Conservation (phyloP, 2,113 vertebrate species). For the Aphyosemion australe region DNA sequence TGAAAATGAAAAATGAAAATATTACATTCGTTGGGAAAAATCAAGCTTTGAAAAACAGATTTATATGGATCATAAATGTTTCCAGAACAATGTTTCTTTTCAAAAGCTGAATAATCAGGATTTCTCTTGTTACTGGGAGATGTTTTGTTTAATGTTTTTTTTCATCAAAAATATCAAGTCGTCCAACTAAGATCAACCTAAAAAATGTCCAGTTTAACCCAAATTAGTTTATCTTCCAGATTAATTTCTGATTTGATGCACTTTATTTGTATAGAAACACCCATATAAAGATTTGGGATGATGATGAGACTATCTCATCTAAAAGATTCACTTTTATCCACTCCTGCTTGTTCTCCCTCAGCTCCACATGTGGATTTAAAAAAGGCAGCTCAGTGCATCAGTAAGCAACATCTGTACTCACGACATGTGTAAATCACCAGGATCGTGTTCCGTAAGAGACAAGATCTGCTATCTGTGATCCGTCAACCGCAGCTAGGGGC, state of each 20-base stretch:
- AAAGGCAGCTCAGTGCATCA: constrained; percentile 13
- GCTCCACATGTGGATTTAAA: constrained; percentile 28
- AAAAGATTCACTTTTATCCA: constrained; percentile 3
- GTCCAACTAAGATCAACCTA: no score
- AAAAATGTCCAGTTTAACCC: not conserved
- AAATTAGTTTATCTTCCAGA: not conserved
- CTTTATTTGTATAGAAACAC: constrained; percentile 11
- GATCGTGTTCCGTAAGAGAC: constrained; percentile 44
- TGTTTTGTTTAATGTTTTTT: no score
- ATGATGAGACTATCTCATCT: not conserved
- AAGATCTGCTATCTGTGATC: constrained; percentile 61
- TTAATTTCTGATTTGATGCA: not conserved
- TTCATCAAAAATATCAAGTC: no score
- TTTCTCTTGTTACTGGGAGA: no score
- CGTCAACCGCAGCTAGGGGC: constrained; percentile 63
- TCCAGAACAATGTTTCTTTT: no score
- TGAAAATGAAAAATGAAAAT: no score
- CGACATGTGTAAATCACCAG: constrained; percentile 49
- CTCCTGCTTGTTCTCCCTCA: not conserved
- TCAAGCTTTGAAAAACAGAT: no score
- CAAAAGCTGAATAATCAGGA: no score
- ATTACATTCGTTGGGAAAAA: no score
- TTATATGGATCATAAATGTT: no score
- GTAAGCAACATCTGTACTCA: constrained; percentile 24
- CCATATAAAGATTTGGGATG: no score